phyloP scores from a whole-genome alignment of 2,797 vertebrate genomes.

The Poeciliopsis paucimaculata region DNA sequence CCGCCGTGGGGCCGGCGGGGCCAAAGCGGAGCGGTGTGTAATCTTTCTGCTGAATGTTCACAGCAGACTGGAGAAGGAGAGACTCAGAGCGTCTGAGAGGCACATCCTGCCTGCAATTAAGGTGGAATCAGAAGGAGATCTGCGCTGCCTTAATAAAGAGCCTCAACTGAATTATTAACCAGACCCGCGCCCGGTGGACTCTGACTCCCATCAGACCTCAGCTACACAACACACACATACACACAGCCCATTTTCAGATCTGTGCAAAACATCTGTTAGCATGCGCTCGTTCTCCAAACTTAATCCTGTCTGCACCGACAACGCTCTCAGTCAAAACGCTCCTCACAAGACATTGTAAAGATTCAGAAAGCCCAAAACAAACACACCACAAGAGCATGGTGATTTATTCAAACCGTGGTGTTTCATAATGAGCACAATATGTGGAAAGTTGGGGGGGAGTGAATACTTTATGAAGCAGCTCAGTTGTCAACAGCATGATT shows the following conservation, averaged over 20 bases:
- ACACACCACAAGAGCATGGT: constrained; percentile 59
- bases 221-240: constrained; percentile 53
- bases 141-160: constrained; percentile 87
- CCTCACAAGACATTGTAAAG: constrained; percentile 53
- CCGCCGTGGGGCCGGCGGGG: constrained; percentile 14
- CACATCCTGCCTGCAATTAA: constrained; percentile 86
- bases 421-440: constrained; percentile 65
- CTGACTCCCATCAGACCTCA: constrained; percentile 76
- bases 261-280: constrained; percentile 56
- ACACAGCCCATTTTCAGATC: constrained; percentile 45
- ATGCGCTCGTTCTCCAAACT: constrained; percentile 52
- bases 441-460: constrained; percentile 54
- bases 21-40: constrained; percentile 17
- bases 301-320: constrained; percentile 62
- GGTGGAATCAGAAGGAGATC: constrained; percentile 87
- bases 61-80: constrained; percentile 65
- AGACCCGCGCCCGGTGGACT: constrained; percentile 83
- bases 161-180: constrained; percentile 88
- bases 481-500: constrained; percentile 61
- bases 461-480: constrained; percentile 65
- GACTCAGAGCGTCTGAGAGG: constrained; percentile 77
- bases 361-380: constrained; percentile 48
- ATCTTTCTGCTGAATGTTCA: constrained; percentile 11
- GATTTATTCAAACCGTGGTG: constrained; percentile 68
- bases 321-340: constrained; percentile 59